Base-by-base conservation (phyloP, 2,113 vertebrate genomes). In the Urocynchramus pylzowi region DNA sequence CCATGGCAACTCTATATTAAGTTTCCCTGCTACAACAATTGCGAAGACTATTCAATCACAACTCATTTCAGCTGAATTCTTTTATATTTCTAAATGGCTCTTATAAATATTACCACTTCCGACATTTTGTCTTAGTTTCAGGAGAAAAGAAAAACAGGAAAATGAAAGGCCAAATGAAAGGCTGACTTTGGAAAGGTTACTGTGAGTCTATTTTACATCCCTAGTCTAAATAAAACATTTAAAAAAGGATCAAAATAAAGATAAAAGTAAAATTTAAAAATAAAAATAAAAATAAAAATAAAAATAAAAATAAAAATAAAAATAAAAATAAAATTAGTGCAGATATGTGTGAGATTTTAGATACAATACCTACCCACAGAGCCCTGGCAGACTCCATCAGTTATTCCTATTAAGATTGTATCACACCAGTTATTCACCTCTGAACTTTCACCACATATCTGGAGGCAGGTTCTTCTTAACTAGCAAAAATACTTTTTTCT, bases 1-100 rank as follows among this genome's bases (percentile, higher is more conserved):
- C 98, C 98, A 98, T 98, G 97, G 97, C 96, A 98, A 98, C 98
- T 64, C 91, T 54, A 16, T 88, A 95, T 94, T 97, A 97, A 94
- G 95, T 97, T 98, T 98, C 94, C 69, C 82, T 75, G 71, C 11
- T 47, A 84, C 93, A 92, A 85, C 95, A 91, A 47, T 83, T 75
- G 87, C 65, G 64, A 82, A 97, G 91, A 86, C 76, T 77, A 95
- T 97, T 98, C 96, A 97, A 68, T 98, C 96, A 94, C 87, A 92
- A 95, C 79, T 87, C 95, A 95, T 92, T 96, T 95, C 70, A 95
- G 73, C 42, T 90, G 86, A 93, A 87, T 97, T 97, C 93, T 97
- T 96, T 41, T 88, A 18, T 96, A 92, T 97, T 90, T 97, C 92
- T 97, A 97, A 97, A 97, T 90, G 83, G 60, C 65, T 96, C 56